phyloP scores from a whole-genome alignment of 2,113 vertebrate species.

The Calidris pygmaea region DNA sequence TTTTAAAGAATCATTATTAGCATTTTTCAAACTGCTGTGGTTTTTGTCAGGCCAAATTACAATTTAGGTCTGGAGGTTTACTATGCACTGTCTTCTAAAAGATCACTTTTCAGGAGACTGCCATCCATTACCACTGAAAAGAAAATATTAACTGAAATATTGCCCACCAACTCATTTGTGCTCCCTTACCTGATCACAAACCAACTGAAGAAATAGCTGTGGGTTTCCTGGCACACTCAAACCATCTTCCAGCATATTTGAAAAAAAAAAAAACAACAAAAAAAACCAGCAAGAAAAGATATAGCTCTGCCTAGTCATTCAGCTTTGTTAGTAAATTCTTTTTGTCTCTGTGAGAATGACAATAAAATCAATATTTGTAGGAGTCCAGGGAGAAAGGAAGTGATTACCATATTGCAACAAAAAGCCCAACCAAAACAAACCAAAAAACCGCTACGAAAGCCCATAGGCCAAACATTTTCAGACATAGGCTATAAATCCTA shows the following conservation, averaged over 20 bases:
- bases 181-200: neutral
- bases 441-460: neutral
- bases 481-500: neutral
- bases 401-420: neutral
- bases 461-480: neutral
- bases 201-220: neutral
- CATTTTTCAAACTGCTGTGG: neutral
- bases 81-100: neutral
- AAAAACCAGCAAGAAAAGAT: neutral
- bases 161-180: neutral
- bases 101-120: neutral
- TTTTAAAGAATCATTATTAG: neutral
- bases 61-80: neutral
- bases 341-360: neutral
- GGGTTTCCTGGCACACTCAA: neutral
- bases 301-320: neutral
- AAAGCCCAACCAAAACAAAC: neutral
- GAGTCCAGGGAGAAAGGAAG: neutral
- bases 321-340: neutral
- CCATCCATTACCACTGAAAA: neutral
- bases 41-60: neutral
- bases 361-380: neutral
- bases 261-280: neutral
- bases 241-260: neutral
- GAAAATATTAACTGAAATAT: neutral